Evolutionary conservation across 2,797 vertebrate species (phyloP).

Genomic region (Smutsia gigantea): DNA sequence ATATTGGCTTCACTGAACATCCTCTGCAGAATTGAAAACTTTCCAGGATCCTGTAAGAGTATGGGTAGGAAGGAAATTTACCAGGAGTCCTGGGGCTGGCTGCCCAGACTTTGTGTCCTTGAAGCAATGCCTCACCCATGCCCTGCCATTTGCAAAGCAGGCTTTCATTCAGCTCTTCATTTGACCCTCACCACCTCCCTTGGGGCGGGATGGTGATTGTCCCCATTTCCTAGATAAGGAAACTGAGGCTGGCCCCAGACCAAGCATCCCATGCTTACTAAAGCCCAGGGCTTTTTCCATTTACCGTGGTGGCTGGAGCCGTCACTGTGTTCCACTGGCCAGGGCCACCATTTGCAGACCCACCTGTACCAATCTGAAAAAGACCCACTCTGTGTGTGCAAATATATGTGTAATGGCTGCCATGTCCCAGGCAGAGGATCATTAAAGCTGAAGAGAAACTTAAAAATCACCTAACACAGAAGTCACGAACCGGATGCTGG

Average conservation of each 20-base stretch:
- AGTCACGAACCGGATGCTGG: not conserved
- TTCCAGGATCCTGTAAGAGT: not conserved
- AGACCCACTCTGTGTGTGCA: not conserved
- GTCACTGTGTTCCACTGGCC: too few relatives aligned
- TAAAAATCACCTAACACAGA: not conserved
- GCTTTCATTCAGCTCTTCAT: not conserved
- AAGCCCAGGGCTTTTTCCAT: not conserved
- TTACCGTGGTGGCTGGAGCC: not conserved
- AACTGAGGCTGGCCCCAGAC: not conserved
- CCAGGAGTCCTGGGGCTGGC: not conserved
- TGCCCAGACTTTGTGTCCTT: not conserved
- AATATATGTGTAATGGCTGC: rapidly evolving
- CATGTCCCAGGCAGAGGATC: not conserved
- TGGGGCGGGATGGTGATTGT: not conserved
- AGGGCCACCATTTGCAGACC: not conserved
- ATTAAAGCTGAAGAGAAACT: not conserved
- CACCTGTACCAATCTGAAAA: not conserved
- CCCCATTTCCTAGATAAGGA: not conserved
- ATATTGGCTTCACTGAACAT: not conserved
- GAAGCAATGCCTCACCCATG: rapidly evolving
- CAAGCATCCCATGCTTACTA: not conserved
- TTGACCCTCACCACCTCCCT: not conserved
- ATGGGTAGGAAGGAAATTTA: not conserved
- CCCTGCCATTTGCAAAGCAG: not conserved
- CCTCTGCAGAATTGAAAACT: not conserved